phyloP scores from a whole-genome alignment of 2,888 invertebrate species.

The Nesidiocoris tenuis region DNA sequence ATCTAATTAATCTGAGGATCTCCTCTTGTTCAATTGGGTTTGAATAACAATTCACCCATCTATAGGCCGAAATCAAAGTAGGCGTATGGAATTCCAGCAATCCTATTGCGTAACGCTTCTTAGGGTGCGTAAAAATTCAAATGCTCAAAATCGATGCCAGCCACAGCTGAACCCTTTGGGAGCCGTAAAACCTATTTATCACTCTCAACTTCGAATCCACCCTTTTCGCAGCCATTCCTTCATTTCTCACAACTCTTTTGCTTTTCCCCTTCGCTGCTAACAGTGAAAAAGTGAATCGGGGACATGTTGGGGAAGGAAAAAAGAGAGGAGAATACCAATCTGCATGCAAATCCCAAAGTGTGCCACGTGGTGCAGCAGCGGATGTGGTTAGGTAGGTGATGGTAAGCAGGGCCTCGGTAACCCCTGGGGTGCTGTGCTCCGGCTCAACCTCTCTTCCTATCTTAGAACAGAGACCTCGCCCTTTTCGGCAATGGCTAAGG shows the following conservation, averaged over 20 bases:
- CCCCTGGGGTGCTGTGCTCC: background rate
- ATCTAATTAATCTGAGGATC: too few relatives aligned
- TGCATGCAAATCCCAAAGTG: conserved; percentile 11
- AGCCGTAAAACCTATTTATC: conserved; percentile 11
- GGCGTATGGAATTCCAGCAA: too few relatives aligned
- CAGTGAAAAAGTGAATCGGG: background rate
- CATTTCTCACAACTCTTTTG: too few relatives aligned
- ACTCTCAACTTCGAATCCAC: background rate
- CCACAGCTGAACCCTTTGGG: conserved; percentile 13
- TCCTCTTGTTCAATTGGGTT: too few relatives aligned
- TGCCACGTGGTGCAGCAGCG: background rate
- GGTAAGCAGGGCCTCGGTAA: background rate
- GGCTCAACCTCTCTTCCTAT: background rate
- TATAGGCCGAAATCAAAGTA: too few relatives aligned
- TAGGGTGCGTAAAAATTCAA: too few relatives aligned
- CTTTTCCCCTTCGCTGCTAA: background rate
- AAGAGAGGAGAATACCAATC: conserved; percentile 2
- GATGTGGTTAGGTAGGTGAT: background rate
- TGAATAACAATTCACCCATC: too few relatives aligned
- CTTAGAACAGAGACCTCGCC: background rate
- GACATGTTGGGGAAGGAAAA: background rate
- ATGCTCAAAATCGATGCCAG: conserved; percentile 3
- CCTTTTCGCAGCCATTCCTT: too few relatives aligned
- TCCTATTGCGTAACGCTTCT: too few relatives aligned
- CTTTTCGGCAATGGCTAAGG: background rate